A percentile compares a stretch with the other conserved stretches of the same genome.
phyloP scores from a whole-genome alignment of 2,113 vertebrate genomes.

The Reinhardtius hippoglossoides region DNA sequence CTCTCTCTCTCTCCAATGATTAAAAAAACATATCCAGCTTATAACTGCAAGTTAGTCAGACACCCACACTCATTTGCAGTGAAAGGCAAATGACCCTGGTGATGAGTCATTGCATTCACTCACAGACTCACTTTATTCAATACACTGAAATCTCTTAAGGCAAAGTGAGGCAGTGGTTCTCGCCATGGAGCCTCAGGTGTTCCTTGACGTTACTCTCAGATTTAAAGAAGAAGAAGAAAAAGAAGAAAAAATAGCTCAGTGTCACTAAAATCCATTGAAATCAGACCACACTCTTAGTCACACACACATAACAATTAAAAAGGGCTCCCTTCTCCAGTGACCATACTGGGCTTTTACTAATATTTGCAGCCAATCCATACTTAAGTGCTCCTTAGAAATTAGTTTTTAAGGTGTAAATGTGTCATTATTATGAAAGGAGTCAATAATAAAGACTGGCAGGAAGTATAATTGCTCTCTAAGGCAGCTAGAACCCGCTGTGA shows the following conservation, averaged over 20 bases:
- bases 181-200: slow-evolving; percentile 55
- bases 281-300: slow-evolving; percentile 13
- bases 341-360: slow-evolving; percentile 3
- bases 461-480: too few relatives aligned
- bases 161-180: slow-evolving; percentile 51
- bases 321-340: slow-evolving; percentile 11
- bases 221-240: slow-evolving; percentile 1
- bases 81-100: slow-evolving; percentile 84
- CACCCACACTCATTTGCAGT: slow-evolving; percentile 85
- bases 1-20: slow-evolving; percentile 67
- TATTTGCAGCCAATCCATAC: slow-evolving; percentile 30
- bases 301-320: slow-evolving; percentile 21
- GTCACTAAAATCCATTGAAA: slow-evolving; percentile 46
- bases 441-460: too few relatives aligned
- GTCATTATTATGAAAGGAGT: too few relatives aligned
- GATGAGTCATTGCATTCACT: slow-evolving; percentile 83
- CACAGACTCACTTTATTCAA: slow-evolving; percentile 73
- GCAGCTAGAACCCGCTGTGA: not conserved
- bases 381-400: slow-evolving; percentile 23
- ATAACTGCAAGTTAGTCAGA: slow-evolving; percentile 83
- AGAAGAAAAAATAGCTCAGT: slow-evolving; percentile 25
- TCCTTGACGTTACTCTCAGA: slow-evolving; percentile 38
- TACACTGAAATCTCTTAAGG: slow-evolving; percentile 68
- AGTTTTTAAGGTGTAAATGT: not conserved
- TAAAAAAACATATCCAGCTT: slow-evolving; percentile 83